phyloP scores from a whole-genome alignment of 2,113 vertebrate species.

The Coptodon bakossiorum region DNA sequence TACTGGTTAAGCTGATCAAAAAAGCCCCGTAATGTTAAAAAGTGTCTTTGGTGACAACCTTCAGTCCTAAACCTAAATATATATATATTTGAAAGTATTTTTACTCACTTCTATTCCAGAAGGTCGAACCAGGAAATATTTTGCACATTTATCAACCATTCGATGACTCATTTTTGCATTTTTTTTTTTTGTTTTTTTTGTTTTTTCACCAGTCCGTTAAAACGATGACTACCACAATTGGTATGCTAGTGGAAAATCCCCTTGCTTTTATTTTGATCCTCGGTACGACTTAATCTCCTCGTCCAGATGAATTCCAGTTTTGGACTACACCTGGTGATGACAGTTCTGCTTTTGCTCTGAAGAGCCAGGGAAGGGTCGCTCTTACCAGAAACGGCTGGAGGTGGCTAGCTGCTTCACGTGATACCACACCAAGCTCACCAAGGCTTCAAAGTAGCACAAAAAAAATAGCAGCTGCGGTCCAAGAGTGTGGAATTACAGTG shows the following conservation, averaged over 20 bases:
- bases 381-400: not conserved
- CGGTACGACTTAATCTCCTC: not conserved
- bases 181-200: not conserved
- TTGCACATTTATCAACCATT: not conserved
- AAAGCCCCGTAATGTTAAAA: not conserved
- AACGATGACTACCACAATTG: not conserved
- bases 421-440: not conserved
- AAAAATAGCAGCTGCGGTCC: not conserved
- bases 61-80: not conserved
- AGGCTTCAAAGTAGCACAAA: not conserved
- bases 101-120: not conserved
- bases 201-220: not conserved
- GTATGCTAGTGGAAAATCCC: not conserved
- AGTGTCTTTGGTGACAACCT: not conserved
- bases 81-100: not conserved
- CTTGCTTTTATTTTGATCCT: not conserved
- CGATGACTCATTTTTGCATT: not conserved
- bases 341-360: not conserved
- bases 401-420: not conserved
- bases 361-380: not conserved
- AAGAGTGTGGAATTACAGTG: not conserved
- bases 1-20: not conserved
- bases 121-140: not conserved
- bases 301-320: not conserved
- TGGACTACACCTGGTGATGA: not conserved